A percentile compares a stretch with the other conserved stretches of the same genome.
Evolutionary conservation across 2,113 vertebrate species (phyloP).

Genomic region (Salvelinus sp.): DNA sequence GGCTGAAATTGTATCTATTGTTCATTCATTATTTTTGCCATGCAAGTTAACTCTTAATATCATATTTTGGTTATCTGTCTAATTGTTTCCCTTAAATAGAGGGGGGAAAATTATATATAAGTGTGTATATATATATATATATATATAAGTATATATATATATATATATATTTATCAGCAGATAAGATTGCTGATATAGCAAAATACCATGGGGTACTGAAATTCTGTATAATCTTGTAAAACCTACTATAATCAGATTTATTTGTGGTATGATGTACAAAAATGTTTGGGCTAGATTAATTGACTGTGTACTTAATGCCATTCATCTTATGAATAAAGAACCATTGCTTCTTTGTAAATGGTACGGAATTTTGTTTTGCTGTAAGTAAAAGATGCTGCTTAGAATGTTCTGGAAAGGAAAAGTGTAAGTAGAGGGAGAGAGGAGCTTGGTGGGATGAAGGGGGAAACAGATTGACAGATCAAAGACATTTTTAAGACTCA

Average conservation of each 20-base stretch:
- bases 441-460: neutral
- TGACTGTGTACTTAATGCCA: constrained; percentile 65
- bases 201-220: constrained; percentile 91
- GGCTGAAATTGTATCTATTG: constrained; percentile 39
- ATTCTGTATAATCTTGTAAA: constrained; percentile 84
- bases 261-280: constrained; percentile 83
- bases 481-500: too few species aligned
- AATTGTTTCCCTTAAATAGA: constrained; percentile 88
- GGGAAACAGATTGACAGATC: neutral
- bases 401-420: constrained; percentile 34
- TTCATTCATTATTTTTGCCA: constrained; percentile 75
- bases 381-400: constrained; percentile 81
- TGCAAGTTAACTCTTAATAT: constrained; percentile 87
- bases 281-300: constrained; percentile 68
- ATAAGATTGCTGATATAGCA: constrained; percentile 78
- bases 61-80: constrained; percentile 86
- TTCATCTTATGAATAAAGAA: constrained; percentile 60
- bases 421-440: constrained; percentile 1
- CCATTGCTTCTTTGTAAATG: constrained; percentile 70
- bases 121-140: constrained; percentile 8
- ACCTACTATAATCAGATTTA: constrained; percentile 83
- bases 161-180: constrained; percentile 53
- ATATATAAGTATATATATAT: too few species aligned
- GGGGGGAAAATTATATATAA: constrained; percentile 56
- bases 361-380: constrained; percentile 75